These are phyloP conservation scores for Tringa solitaria DNA, from an alignment of 2,113 vertebrate genomes.

Conservation along the genomic window DNA sequence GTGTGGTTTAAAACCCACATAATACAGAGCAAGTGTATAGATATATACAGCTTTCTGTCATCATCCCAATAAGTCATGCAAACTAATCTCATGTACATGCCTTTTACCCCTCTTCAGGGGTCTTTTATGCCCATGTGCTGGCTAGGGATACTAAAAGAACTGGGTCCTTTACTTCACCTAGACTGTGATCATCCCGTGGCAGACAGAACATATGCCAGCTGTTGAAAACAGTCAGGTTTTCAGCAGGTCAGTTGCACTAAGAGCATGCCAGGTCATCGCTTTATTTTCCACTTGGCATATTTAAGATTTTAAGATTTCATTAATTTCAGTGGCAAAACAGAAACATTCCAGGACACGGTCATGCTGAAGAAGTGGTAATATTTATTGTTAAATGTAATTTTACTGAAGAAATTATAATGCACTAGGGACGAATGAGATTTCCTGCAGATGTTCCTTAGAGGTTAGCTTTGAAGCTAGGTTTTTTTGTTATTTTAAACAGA, in stretches of 20 bases:
- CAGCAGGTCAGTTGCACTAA: neutral
- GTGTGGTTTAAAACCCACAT: neutral
- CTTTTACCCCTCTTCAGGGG: neutral
- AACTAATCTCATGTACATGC: neutral
- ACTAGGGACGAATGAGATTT: neutral
- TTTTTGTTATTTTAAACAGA: conserved; percentile 32
- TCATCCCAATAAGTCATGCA: neutral
- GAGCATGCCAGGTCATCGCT: neutral
- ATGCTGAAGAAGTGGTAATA: neutral
- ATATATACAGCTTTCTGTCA: neutral
- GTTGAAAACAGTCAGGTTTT: neutral
- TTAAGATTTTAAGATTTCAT: neutral
- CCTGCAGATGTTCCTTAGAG: neutral
- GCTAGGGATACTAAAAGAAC: neutral
- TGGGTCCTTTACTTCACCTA: neutral
- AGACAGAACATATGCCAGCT: neutral
- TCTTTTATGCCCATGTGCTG: neutral
- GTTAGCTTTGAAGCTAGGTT: neutral
- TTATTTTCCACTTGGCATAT: neutral
- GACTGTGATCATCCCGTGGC: accelerated
- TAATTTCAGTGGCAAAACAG: neutral
- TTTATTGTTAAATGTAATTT: neutral
- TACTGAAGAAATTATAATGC: neutral
- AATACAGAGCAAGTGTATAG: neutral
- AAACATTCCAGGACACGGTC: neutral